A percentile compares a stretch with the other conserved stretches of the same genome.
These are phyloP conservation scores for Camptogramma bilineatum DNA, from an alignment of 2,888 invertebrate species.

Conservation along the genomic window DNA sequence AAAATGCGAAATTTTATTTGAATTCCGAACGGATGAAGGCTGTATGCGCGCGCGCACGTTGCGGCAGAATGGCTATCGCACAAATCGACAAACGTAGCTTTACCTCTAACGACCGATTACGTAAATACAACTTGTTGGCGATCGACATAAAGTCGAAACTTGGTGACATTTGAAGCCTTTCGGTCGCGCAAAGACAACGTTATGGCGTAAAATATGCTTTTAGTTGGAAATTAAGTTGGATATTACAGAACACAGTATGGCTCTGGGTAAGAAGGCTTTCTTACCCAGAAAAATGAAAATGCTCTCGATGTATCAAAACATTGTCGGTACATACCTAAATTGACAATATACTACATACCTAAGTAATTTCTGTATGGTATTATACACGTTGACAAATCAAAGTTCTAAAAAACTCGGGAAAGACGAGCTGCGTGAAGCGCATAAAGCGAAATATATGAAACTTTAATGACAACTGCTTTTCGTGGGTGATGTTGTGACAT, in stretches of 20 bases:
- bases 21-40: conserved; percentile 44
- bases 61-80: conserved; percentile 62
- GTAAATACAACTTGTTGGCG: conserved; percentile 28
- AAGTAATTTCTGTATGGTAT: no score
- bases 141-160: not conserved
- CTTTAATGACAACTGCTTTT: not conserved
- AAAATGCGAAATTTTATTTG: conserved; percentile 29
- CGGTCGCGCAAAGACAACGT: not conserved
- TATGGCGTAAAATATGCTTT: not conserved
- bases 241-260: no score
- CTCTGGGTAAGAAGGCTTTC: no score
- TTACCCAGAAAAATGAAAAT: no score
- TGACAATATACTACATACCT: no score
- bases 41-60: conserved; percentile 58
- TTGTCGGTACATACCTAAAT: no score
- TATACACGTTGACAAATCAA: no score
- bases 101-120: conserved; percentile 42
- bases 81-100: conserved; percentile 64
- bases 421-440: not conserved
- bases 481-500: conserved; percentile 29
- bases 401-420: no score
- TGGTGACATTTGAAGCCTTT: not conserved
- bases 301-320: no score
- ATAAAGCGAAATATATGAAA: not conserved
- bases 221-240: not conserved